Conservation (phyloP, 2,888 invertebrate genomes). For the Tuberolachnus salignus region DNA sequence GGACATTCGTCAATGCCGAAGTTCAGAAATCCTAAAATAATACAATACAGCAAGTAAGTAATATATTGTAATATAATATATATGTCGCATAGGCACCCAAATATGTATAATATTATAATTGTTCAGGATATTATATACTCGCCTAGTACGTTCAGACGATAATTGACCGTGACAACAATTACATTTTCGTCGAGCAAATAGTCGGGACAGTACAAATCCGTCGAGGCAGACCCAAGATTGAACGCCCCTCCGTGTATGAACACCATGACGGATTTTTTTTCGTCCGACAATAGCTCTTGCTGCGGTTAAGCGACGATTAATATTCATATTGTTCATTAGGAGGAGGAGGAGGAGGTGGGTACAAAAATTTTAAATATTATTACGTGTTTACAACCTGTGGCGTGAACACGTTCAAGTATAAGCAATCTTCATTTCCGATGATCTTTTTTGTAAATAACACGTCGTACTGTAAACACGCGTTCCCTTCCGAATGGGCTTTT, state of each 20-base stretch:
- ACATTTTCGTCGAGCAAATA: constrained; percentile 70
- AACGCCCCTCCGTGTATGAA: constrained; percentile 82
- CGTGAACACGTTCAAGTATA: constrained; percentile 53
- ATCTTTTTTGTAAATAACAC: constrained; percentile 37
- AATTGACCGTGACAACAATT: constrained; percentile 76
- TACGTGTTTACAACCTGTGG: constrained; percentile 40
- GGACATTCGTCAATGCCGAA: constrained; percentile 57
- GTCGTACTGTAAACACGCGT: constrained; percentile 46
- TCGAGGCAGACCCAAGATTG: constrained; percentile 72
- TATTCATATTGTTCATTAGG: neutral
- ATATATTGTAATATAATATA: no score
- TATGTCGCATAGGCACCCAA: no score
- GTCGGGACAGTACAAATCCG: constrained; percentile 71
- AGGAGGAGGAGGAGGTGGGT: no score
- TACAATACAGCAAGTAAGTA: neutral
- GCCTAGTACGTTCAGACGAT: constrained; percentile 73
- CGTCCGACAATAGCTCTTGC: neutral
- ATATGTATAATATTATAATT: neutral
- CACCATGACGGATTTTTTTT: constrained; percentile 73
- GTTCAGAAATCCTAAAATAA: constrained; percentile 57
- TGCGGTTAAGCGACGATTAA: neutral
- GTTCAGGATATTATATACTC: constrained; percentile 34
- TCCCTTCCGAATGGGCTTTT: constrained; percentile 56
- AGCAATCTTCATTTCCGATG: constrained; percentile 56
- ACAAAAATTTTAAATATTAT: neutral